phyloP scores from a whole-genome alignment of 2,797 vertebrate genomes.

The Acridotheres tristis region DNA sequence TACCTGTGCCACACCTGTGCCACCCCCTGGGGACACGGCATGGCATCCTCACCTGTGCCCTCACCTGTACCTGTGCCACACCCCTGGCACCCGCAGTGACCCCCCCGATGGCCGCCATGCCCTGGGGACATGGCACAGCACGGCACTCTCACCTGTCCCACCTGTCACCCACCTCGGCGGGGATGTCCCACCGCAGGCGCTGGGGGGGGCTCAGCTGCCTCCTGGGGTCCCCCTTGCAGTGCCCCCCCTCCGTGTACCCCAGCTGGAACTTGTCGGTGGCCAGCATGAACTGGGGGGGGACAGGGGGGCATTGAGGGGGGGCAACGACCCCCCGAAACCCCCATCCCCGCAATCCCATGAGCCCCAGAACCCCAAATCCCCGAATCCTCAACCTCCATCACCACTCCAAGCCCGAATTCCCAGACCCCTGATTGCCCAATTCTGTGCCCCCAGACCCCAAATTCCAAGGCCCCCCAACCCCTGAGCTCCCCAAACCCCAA shows the following conservation, averaged over 20 bases:
- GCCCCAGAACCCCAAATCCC: neutral
- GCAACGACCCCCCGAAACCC: neutral
- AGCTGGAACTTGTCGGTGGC: constrained; percentile 79
- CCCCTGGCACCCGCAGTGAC: too few relatives aligned
- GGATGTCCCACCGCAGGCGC: constrained; percentile 88
- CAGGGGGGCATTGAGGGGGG: neutral
- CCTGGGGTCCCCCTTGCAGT: constrained; percentile 86
- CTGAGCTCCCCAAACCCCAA: too few relatives aligned
- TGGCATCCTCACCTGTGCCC: neutral
- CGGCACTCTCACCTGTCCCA: neutral
- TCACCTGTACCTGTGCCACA: neutral
- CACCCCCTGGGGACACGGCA: too few relatives aligned
- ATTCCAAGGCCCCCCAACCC: too few relatives aligned
- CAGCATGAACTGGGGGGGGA: neutral
- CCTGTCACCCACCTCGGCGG: constrained; percentile 74
- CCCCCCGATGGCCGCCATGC: neutral
- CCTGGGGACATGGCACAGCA: neutral
- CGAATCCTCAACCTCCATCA: too few relatives aligned
- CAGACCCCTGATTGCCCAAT: too few relatives aligned
- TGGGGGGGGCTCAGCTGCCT: constrained; percentile 78
- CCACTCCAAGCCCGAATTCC: too few relatives aligned
- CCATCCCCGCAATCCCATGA: neutral
- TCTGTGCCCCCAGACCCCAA: too few relatives aligned
- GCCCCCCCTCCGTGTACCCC: constrained; percentile 89
- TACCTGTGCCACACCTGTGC: too few relatives aligned